phyloP scores from a whole-genome alignment of 2,113 vertebrate species.

The Eretmochelys imbricata region DNA sequence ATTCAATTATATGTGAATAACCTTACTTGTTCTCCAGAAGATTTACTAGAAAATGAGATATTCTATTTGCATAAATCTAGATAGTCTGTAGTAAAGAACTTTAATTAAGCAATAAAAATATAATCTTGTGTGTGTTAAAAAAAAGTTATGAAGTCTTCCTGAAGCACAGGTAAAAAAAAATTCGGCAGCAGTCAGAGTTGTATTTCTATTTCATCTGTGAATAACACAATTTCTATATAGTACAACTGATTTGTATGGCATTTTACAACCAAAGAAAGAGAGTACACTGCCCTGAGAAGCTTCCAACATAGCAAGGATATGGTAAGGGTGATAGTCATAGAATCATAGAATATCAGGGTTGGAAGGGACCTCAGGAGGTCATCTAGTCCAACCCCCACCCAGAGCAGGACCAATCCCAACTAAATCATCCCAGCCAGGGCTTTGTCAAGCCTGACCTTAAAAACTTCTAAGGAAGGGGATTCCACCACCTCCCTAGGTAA shows the following conservation, averaged over 20 bases:
- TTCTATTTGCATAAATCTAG: neutral
- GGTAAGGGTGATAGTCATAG: neutral
- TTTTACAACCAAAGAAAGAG: neutral
- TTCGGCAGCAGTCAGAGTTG: neutral
- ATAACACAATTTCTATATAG: neutral
- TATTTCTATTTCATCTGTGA: neutral
- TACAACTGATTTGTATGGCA: neutral
- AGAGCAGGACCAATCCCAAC: too few species aligned
- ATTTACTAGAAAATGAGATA: neutral
- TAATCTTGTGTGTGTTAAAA: neutral
- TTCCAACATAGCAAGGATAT: neutral
- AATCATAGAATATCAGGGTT: too few species aligned
- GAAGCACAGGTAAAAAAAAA: neutral
- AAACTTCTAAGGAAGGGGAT: too few species aligned
- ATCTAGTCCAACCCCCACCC: too few species aligned
- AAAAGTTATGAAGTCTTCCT: neutral
- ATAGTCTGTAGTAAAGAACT: neutral
- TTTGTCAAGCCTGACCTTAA: too few species aligned
- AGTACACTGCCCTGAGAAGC: neutral
- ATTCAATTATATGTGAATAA: constrained; percentile 37
- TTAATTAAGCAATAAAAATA: constrained; percentile 1
- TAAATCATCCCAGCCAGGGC: too few species aligned
- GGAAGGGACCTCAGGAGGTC: too few species aligned
- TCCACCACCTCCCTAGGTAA: too few species aligned
- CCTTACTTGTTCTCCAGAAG: neutral